Conservation (phyloP, 2,888 invertebrate species). For the Habrosyne pyritoides region DNA sequence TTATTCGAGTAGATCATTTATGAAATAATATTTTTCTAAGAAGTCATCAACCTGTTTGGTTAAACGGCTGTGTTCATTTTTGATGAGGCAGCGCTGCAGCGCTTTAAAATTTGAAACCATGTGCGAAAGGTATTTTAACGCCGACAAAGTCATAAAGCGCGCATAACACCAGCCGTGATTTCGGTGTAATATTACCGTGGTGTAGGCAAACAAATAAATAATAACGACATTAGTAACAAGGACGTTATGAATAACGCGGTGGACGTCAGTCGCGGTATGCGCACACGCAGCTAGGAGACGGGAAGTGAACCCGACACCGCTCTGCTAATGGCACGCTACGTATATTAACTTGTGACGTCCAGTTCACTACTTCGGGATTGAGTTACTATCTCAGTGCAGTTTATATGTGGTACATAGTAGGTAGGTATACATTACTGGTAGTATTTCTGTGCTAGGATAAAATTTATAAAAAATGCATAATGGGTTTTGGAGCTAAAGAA, state of each 20-base stretch:
- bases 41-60: background rate
- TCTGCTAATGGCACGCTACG: constrained; percentile 55
- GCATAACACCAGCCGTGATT: background rate
- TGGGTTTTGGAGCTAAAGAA: too few relatives aligned
- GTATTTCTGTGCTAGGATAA: background rate
- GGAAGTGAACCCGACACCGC: constrained; percentile 69
- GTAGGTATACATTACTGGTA: background rate
- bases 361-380: constrained; percentile 31
- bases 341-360: constrained; percentile 39
- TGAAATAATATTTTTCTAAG: background rate
- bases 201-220: background rate
- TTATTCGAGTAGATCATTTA: background rate
- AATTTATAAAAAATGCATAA: background rate
- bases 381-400: constrained; percentile 28
- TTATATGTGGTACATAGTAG: background rate
- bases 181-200: background rate
- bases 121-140: background rate
- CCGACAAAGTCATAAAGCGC: background rate
- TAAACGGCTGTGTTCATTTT: background rate
- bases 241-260: constrained; percentile 23
- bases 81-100: background rate
- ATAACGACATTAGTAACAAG: background rate
- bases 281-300: constrained; percentile 32
- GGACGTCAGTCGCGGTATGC: constrained; percentile 14
- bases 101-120: background rate